Evolutionary conservation across 2,113 vertebrate genomes (phyloP).

Genomic region (Amia ocellicauda): DNA sequence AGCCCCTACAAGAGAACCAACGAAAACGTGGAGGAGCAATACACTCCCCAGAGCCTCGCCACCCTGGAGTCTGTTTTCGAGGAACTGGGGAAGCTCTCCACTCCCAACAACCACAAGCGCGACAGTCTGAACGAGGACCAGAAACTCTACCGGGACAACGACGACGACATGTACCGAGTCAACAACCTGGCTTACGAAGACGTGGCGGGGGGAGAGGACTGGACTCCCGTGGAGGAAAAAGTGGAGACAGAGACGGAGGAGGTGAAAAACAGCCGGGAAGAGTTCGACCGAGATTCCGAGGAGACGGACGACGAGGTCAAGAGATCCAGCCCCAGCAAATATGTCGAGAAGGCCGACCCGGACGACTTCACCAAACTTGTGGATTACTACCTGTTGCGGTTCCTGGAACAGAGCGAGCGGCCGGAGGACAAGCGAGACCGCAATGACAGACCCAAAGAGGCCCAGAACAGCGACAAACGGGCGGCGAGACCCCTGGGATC

Average conservation of each 20-base stretch:
- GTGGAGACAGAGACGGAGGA: slow-evolving; percentile 84
- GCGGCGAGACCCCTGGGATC: slow-evolving; percentile 50
- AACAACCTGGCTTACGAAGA: slow-evolving; percentile 83
- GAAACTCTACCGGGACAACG: slow-evolving; percentile 72
- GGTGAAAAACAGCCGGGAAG: slow-evolving; percentile 76
- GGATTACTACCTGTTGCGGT: slow-evolving; percentile 80
- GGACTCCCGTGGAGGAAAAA: slow-evolving; percentile 78
- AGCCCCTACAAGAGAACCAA: slow-evolving; percentile 87
- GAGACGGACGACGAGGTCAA: slow-evolving; percentile 67
- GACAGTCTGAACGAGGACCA: slow-evolving; percentile 76
- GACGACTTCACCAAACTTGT: slow-evolving; percentile 77
- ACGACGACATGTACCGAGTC: slow-evolving; percentile 73
- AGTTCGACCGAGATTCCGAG: slow-evolving; percentile 63
- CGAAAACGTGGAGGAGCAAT: slow-evolving; percentile 90
- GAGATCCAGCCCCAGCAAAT: slow-evolving; percentile 64
- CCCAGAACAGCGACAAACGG: slow-evolving; percentile 64
- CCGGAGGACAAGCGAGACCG: slow-evolving; percentile 53
- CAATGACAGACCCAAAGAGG: slow-evolving; percentile 58
- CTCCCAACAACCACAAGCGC: slow-evolving; percentile 58
- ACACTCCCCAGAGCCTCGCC: slow-evolving; percentile 90
- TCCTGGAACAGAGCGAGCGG: slow-evolving; percentile 69
- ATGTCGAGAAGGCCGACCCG: slow-evolving; percentile 63
- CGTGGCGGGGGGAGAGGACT: slow-evolving; percentile 76
- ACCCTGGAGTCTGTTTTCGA: slow-evolving; percentile 91
- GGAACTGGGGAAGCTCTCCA: slow-evolving; percentile 81